These are phyloP conservation scores for Ciona savignyi DNA, from an alignment of 23 tunicate species.

Conservation along the genomic window DNA sequence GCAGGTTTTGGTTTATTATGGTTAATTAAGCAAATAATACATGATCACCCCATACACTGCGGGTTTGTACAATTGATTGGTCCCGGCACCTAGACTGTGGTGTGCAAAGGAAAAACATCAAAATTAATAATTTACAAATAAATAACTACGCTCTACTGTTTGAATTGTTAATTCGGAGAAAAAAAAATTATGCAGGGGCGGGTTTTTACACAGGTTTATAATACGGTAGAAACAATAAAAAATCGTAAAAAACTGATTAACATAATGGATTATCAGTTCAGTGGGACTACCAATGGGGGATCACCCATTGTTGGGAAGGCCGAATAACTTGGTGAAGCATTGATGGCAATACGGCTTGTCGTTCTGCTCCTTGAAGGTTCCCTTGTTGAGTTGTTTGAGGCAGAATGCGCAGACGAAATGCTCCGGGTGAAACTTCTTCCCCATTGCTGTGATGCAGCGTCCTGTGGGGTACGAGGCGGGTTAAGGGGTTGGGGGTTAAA, in stretches of 20 bases:
- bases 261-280: not conserved
- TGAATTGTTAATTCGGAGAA: not conserved
- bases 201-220: not conserved
- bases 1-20: not conserved
- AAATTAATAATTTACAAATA: too few species aligned
- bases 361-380: conserved; percentile 93
- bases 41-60: not conserved
- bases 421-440: conserved; percentile 95
- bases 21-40: not conserved
- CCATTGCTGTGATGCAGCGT: conserved; percentile 97
- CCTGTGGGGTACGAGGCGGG: conserved; percentile 33
- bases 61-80: not conserved
- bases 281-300: not conserved
- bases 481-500: too few species aligned
- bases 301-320: conserved; percentile 23
- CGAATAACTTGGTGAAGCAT: conserved; percentile 79
- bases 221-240: not conserved
- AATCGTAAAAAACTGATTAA: not conserved
- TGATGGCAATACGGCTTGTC: conserved; percentile 96
- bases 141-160: not conserved
- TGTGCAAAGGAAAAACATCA: too few species aligned
- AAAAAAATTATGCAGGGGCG: not conserved
- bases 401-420: conserved; percentile 97
- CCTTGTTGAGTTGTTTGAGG: conserved; percentile 90
- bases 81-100: not conserved